These are phyloP conservation scores for Lagodon rhomboides DNA, from an alignment of 2,797 vertebrate species.

Conservation along the genomic window DNA sequence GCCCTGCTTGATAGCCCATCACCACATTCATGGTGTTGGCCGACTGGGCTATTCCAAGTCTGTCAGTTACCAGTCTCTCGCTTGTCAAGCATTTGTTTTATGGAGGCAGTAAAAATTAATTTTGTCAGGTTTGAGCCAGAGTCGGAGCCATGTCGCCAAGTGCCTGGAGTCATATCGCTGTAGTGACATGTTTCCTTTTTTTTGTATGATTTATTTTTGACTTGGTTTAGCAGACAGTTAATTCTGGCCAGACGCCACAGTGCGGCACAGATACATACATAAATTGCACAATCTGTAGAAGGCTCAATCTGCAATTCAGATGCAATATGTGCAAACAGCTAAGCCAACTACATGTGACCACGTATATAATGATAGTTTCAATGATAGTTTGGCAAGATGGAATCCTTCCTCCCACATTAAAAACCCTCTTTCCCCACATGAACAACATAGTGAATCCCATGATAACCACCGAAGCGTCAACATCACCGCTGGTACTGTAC, in stretches of 20 bases:
- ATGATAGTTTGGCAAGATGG: conserved; percentile 17
- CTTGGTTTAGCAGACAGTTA: conserved; percentile 28
- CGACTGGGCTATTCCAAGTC: conserved; percentile 33
- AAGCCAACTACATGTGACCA: not conserved
- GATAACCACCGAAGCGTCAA: not conserved
- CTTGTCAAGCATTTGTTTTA: conserved; percentile 43
- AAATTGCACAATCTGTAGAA: not conserved
- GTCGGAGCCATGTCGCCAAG: conserved; percentile 14
- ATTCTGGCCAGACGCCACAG: conserved; percentile 14
- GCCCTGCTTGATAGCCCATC: conserved; percentile 56
- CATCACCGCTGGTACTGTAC: conserved; percentile 20
- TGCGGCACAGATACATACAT: conserved; percentile 6
- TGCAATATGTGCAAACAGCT: conserved; percentile 10
- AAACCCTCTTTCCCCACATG: not conserved
- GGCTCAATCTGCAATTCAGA: not conserved
- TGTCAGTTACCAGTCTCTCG: conserved; percentile 52
- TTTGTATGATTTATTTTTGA: too few species aligned
- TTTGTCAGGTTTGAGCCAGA: conserved; percentile 46
- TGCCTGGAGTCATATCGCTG: conserved; percentile 38
- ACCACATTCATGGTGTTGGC: conserved; percentile 48
- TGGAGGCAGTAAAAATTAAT: conserved; percentile 37
- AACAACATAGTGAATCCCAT: conserved; percentile 1
- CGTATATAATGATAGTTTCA: not conserved
- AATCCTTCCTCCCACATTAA: conserved; percentile 17
- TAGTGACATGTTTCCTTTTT: not conserved